phyloP scores from a whole-genome alignment of 2,888 invertebrate species.

The Apantesis nais region DNA sequence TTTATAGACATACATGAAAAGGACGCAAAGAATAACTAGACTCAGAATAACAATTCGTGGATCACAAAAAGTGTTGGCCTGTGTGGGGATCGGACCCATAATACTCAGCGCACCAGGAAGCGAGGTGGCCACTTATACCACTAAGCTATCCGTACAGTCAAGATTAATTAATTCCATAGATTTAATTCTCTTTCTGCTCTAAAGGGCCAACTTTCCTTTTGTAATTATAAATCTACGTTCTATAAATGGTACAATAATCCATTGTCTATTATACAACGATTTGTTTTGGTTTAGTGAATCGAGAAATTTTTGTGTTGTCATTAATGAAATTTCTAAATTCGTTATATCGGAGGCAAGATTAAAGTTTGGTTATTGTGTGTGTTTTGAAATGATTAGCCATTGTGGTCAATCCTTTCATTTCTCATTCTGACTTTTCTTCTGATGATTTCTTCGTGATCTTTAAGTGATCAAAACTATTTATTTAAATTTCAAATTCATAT shows the following conservation, averaged over 20 bases:
- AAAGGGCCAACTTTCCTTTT: background rate
- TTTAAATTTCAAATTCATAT: background rate
- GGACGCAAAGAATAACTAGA: too few species aligned
- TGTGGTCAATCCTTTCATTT: too few species aligned
- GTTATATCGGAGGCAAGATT: background rate
- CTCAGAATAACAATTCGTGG: too few species aligned
- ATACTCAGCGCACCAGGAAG: too few species aligned
- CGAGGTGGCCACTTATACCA: too few species aligned
- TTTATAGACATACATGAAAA: too few species aligned
- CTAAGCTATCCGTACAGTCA: too few species aligned
- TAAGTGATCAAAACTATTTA: background rate
- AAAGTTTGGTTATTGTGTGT: background rate
- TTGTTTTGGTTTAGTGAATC: background rate
- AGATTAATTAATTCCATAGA: background rate
- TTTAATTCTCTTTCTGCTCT: background rate
- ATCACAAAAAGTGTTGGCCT: too few species aligned
- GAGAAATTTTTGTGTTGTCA: background rate
- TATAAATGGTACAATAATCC: background rate
- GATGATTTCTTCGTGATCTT: too few species aligned
- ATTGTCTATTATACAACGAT: constrained; percentile 9
- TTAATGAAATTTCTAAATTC: background rate
- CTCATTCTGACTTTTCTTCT: background rate
- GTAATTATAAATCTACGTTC: background rate
- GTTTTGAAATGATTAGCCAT: background rate
- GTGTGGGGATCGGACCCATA: too few species aligned